phyloP scores from a whole-genome alignment of 1,140 invertebrate genomes.

The Lethocerus indicus region DNA sequence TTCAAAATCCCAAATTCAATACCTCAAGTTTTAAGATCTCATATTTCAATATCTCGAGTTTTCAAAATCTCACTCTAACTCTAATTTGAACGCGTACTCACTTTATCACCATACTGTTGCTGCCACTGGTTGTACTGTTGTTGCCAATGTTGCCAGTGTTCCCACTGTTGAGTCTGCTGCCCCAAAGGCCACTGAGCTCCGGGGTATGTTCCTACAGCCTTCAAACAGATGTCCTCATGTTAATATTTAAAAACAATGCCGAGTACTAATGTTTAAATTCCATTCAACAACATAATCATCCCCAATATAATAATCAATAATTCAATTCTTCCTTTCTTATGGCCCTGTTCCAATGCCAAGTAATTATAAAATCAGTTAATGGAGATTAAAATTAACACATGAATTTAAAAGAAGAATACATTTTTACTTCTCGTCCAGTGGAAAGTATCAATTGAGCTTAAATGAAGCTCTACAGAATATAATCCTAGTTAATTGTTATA shows the following conservation, averaged over 20 bases:
- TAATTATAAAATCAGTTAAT: too few relatives aligned
- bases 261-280: background rate
- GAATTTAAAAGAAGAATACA: too few relatives aligned
- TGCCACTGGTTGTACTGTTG: constrained; percentile 74
- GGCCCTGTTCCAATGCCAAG: too few relatives aligned
- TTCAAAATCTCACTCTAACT: background rate
- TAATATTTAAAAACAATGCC: background rate
- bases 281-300: too few relatives aligned
- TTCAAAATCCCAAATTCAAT: background rate
- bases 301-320: too few relatives aligned
- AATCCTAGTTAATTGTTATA: too few relatives aligned
- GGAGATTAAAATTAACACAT: too few relatives aligned
- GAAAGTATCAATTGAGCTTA: too few relatives aligned
- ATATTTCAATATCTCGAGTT: background rate
- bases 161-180: constrained; percentile 60
- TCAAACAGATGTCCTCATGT: background rate
- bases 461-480: too few relatives aligned
- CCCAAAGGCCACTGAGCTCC: constrained; percentile 22
- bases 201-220: background rate
- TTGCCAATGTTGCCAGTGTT: constrained; percentile 69
- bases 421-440: too few relatives aligned
- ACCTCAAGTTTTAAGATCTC: background rate
- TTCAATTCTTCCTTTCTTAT: too few relatives aligned
- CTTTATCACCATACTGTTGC: constrained; percentile 60
- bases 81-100: constrained; percentile 21